Evolutionary conservation across 1,140 invertebrate genomes (phyloP).

Genomic region (Drosophila fuyamai): DNA sequence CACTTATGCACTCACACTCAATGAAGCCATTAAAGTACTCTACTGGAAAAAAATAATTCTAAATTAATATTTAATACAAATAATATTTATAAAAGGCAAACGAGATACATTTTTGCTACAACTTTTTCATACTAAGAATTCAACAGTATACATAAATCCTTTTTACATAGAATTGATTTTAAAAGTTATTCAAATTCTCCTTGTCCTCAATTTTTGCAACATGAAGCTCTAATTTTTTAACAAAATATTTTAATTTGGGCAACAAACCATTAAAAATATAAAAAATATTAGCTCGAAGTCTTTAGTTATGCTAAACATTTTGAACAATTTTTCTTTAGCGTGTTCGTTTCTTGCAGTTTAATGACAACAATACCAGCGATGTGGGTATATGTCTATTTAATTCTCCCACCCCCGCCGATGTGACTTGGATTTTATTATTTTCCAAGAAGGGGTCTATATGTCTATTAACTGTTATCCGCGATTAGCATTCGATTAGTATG

Average conservation of each 20-base stretch:
- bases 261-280: no score
- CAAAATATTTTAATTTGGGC: neutral
- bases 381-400: neutral
- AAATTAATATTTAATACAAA: neutral
- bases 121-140: no score
- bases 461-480: conserved; percentile 57
- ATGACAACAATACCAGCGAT: conserved; percentile 7
- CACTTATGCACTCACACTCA: neutral
- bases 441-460: conserved; percentile 8
- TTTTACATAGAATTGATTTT: no score
- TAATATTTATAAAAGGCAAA: neutral
- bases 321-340: neutral
- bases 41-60: neutral
- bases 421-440: conserved; percentile 23
- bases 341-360: neutral
- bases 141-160: no score
- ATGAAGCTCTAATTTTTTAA: no score
- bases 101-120: no score
- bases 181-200: no score
- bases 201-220: no score
- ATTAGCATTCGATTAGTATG: conserved; percentile 62
- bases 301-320: no score
- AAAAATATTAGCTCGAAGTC: no score
- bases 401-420: neutral
- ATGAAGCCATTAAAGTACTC: conserved; percentile 13